Conservation (phyloP, 2,113 vertebrate species). For the Dicaeum eximium region DNA sequence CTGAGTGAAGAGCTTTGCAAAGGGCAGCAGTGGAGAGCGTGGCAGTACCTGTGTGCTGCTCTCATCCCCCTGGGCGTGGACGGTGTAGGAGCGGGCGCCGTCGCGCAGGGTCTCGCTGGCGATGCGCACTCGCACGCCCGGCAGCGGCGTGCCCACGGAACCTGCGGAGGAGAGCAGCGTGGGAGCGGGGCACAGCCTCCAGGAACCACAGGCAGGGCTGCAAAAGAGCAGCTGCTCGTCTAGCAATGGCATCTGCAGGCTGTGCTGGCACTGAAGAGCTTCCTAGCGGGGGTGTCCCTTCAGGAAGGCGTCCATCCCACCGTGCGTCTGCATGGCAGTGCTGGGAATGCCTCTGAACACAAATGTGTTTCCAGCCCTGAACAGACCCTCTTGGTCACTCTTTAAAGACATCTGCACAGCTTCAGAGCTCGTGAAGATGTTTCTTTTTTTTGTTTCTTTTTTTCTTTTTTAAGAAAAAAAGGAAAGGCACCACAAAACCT, state of each 20-base stretch:
- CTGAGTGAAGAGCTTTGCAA: accelerated
- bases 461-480: not conserved
- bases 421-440: not conserved
- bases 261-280: not conserved
- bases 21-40: not conserved
- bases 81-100: slow-evolving; percentile 1
- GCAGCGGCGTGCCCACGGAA: slow-evolving; percentile 88
- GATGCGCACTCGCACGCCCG: slow-evolving; percentile 82
- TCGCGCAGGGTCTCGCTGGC: slow-evolving; percentile 64
- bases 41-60: slow-evolving; percentile 75
- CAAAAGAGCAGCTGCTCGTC: not conserved
- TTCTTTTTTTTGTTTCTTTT: not conserved
- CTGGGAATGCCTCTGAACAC: not conserved
- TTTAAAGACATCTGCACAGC: not conserved
- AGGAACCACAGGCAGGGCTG: not conserved
- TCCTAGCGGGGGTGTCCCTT: not conserved
- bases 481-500: not conserved
- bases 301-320: not conserved
- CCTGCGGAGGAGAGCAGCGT: slow-evolving; percentile 62
- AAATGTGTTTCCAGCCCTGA: not conserved
- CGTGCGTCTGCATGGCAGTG: not conserved
- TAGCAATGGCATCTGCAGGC: not conserved
- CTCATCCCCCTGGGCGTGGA: slow-evolving; percentile 80
- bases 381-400: not conserved
- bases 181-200: not conserved